Evolutionary conservation across 2,113 vertebrate genomes (phyloP).

Genomic region (Terrapene triunguis): DNA sequence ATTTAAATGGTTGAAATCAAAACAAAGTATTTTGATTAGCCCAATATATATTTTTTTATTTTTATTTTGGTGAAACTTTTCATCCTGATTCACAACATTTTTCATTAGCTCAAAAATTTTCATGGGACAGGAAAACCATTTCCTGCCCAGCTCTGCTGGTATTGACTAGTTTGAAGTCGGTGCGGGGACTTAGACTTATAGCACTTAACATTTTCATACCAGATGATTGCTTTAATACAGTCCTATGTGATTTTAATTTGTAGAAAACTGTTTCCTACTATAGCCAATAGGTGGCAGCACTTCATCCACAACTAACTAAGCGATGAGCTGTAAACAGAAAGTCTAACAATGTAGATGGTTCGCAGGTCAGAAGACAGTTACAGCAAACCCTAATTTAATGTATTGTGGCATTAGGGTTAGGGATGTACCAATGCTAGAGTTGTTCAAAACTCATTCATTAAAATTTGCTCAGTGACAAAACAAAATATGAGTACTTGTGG

Average conservation of each 20-base stretch:
- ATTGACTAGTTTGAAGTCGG: neutral
- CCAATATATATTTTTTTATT: neutral
- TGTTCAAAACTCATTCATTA: neutral
- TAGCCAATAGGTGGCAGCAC: slow-evolving; percentile 33
- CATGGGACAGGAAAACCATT: neutral
- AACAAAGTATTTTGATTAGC: neutral
- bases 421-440: rapidly evolving
- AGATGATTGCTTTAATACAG: neutral
- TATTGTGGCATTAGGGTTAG: neutral
- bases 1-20: neutral
- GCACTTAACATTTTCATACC: neutral
- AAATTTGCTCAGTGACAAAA: neutral
- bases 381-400: neutral
- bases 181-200: neutral
- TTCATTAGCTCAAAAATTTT: neutral
- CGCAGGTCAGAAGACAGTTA: neutral
- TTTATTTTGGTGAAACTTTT: neutral
- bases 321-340: neutral
- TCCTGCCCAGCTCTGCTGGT: neutral
- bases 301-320: neutral
- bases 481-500: too few species aligned
- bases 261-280: neutral
- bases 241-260: neutral
- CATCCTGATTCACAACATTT: neutral
- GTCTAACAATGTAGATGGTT: neutral